Percentiles rank a stretch among this genome's conserved stretches.
phyloP scores from a whole-genome alignment of 2,888 invertebrate species.

The Cheilosia impressa region DNA sequence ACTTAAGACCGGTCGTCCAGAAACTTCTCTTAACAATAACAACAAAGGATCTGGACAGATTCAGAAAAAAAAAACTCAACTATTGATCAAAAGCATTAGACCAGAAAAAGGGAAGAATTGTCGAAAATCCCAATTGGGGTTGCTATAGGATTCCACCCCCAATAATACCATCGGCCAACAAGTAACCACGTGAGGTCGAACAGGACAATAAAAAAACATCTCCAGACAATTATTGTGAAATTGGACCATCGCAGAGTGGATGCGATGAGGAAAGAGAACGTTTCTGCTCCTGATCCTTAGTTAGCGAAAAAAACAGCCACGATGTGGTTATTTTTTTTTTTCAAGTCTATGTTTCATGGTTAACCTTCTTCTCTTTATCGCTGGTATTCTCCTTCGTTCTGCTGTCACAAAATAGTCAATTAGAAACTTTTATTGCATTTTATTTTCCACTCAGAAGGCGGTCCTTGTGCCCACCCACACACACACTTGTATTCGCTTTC shows the following conservation, averaged over 20 bases:
- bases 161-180: constrained; percentile 63
- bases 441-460: constrained; percentile 52
- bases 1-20: constrained; percentile 41
- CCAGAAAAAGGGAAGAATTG: constrained; percentile 46
- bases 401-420: constrained; percentile 62
- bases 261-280: constrained; percentile 1
- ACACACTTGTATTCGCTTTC: constrained; percentile 31
- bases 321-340: constrained; percentile 32
- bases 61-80: neutral
- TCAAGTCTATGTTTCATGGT: constrained; percentile 51
- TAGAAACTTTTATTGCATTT: constrained; percentile 75
- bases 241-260: constrained; percentile 37
- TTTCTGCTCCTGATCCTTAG: constrained; percentile 59
- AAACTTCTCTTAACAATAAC: constrained; percentile 33
- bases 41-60: constrained; percentile 8
- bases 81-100: constrained; percentile 67
- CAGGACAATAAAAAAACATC: constrained; percentile 24
- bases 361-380: constrained; percentile 51
- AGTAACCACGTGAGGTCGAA: constrained; percentile 68
- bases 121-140: constrained; percentile 64
- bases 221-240: constrained; percentile 69
- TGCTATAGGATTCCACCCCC: constrained; percentile 21
- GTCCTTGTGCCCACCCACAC: constrained; percentile 23
- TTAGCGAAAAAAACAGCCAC: constrained; percentile 49
- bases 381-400: constrained; percentile 6